phyloP scores from a whole-genome alignment of 2,113 vertebrate genomes.

The Motacilla alba region DNA sequence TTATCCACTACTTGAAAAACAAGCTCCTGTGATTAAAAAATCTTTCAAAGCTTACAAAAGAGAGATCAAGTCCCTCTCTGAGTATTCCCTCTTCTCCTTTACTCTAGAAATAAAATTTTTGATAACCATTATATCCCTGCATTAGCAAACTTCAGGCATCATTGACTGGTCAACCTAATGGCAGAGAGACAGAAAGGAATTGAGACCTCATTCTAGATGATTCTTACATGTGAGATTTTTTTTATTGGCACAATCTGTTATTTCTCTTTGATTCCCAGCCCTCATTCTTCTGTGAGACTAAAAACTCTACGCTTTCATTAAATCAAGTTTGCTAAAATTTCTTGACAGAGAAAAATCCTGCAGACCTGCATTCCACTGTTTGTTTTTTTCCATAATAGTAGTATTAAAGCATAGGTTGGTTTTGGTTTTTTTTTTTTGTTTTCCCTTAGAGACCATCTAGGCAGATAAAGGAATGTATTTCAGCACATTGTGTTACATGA shows the following conservation, averaged over 20 bases:
- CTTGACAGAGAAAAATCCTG: not conserved
- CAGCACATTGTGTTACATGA: not conserved
- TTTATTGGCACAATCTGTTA: not conserved
- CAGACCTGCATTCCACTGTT: not conserved
- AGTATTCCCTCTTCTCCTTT: not conserved
- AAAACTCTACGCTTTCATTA: not conserved
- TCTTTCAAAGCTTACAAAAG: not conserved
- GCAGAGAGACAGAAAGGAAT: not conserved
- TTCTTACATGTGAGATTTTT: not conserved
- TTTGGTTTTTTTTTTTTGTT: not conserved
- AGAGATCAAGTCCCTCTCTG: not conserved
- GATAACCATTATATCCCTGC: not conserved
- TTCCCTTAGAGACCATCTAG: not conserved
- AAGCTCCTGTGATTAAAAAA: not conserved
- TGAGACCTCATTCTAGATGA: not conserved
- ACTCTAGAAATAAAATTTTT: not conserved
- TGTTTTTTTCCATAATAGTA: not conserved
- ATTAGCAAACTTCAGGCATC: not conserved
- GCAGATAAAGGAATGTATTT: conserved; percentile 24
- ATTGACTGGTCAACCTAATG: not conserved
- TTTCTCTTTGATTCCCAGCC: not conserved
- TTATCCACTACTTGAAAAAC: not conserved
- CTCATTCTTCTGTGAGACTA: not conserved
- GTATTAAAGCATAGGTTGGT: not conserved
- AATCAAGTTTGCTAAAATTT: not conserved